Evolutionary conservation across 2,888 invertebrate genomes (phyloP).

Genomic region (Nephrotoma guestfalica): DNA sequence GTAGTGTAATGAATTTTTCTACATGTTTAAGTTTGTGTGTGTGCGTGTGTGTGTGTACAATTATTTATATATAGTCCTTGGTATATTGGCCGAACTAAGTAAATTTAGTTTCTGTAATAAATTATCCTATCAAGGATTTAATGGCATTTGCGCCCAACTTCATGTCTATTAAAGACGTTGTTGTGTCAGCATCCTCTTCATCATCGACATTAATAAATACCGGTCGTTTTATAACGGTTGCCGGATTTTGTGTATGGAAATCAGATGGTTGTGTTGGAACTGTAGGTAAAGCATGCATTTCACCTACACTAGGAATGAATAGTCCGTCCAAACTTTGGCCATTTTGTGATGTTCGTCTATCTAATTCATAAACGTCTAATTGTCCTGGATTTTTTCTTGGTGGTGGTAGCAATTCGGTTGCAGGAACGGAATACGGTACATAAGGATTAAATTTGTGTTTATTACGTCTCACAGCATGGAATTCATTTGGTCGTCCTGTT

Average conservation of each 20-base stretch:
- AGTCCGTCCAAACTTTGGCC: background rate
- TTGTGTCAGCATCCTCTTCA: background rate
- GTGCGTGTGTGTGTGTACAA: background rate
- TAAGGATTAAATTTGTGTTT: background rate
- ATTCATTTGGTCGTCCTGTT: background rate
- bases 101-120: background rate
- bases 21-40: background rate
- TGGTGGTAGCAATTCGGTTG: background rate
- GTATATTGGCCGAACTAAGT: background rate
- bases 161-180: background rate
- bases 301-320: background rate
- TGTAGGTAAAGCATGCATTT: background rate
- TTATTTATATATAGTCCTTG: background rate
- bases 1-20: background rate
- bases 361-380: background rate
- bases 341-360: background rate
- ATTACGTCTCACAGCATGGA: background rate
- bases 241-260: background rate
- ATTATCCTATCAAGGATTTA: background rate
- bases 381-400: background rate
- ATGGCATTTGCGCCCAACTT: background rate
- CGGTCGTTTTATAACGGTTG: background rate
- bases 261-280: background rate
- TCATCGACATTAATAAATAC: background rate
- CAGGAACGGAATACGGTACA: background rate